Conservation (phyloP, 1,140 invertebrate genomes). For the Mya arenaria region DNA sequence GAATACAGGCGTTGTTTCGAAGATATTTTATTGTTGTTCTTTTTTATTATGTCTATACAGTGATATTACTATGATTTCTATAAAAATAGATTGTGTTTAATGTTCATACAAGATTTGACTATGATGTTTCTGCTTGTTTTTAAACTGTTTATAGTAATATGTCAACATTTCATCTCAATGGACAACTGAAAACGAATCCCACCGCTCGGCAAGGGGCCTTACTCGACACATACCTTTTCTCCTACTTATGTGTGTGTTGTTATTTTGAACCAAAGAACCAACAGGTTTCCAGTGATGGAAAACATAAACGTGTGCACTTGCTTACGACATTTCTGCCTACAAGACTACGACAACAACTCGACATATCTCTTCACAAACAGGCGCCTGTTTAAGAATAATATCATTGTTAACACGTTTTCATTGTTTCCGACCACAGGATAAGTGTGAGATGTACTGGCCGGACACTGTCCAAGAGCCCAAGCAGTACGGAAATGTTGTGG, state of each 20-base stretch:
- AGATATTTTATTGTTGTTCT: too few species aligned
- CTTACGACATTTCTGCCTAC: not conserved
- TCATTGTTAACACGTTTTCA: not conserved
- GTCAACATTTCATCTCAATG: too few species aligned
- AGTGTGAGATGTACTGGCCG: conserved; percentile 71
- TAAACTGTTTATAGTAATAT: too few species aligned
- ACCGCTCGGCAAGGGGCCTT: too few species aligned
- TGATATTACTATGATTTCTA: too few species aligned
- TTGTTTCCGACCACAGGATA: conserved; percentile 59
- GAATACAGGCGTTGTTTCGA: not conserved
- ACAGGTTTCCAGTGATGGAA: not conserved
- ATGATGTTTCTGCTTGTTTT: too few species aligned
- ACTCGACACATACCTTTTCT: too few species aligned
- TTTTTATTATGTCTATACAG: too few species aligned
- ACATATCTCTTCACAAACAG: not conserved
- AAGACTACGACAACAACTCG: not conserved
- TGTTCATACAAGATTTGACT: too few species aligned
- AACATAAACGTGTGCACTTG: not conserved
- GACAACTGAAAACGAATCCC: too few species aligned
- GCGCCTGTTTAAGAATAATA: not conserved
- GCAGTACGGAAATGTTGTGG: conserved; percentile 66
- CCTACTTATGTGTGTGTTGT: too few species aligned
- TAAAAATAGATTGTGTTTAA: too few species aligned
- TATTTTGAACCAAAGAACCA: not conserved
- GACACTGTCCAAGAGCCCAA: conserved; percentile 55